Evolutionary conservation across 2,797 vertebrate species (phyloP), one percentile per base, ranked within the genome.

Genomic region (Sternarchorhynchus goeldii): DNA sequence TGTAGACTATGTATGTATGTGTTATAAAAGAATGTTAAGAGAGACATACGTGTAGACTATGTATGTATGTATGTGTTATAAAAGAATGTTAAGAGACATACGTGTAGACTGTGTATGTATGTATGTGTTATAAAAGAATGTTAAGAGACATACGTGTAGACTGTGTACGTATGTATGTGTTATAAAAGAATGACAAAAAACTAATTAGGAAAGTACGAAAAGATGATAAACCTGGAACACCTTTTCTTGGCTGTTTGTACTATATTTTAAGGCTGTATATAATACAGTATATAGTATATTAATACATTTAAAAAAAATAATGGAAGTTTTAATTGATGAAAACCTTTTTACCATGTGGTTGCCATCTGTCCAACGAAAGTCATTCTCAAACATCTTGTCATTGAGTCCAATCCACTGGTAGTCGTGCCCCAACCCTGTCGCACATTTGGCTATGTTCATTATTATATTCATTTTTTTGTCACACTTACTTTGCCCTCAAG

Each of bases 391-490:
- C 97, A 98, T 98, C 91, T 94, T 96, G 92, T 99, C 97, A 36
- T 96, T 99, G 58, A 99, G 93, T 29, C 97, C 97, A 82, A 97
- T 96, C 97, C 97, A 99, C 89, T 99, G 97, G 85, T 99, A 99
- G 84, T 99, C 97, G 31, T 95, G 96, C 18, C 95, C 96, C 89
- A 99, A 89, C 81, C 94, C 97, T 98, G 88, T 53, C 69, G 5
- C 69, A 88, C 64, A 81, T 45, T 66, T 21, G 81, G 57, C 74
- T 81, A 85, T 7, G 53, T 84, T 76, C 79, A 78, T 79, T 80
- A 64, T 59, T 77, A 85, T 7, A 58, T 84, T 76, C 78, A 78
- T 79, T 80, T 63, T 59, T 77, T 89, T 84, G 20, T 89, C 81
- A 86, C 71, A 82, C 75, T 64, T 87, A 77, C 80, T 82, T 34